phyloP scores from a whole-genome alignment of 1,140 invertebrate species.

The Camponotus pennsylvanicus region DNA sequence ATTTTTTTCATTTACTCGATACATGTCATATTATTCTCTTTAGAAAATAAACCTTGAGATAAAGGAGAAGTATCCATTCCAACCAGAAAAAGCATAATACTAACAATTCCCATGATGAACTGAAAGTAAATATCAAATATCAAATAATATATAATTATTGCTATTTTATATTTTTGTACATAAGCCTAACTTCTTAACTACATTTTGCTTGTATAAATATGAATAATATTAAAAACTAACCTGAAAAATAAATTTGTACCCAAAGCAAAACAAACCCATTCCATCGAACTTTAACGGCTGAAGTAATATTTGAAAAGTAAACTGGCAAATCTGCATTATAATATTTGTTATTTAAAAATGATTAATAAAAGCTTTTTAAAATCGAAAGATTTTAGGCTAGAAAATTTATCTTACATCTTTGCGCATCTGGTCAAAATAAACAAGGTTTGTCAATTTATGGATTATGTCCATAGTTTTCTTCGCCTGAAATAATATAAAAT shows the following conservation, averaged over 20 bases:
- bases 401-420: slow-evolving; percentile 19
- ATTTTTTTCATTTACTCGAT: not conserved
- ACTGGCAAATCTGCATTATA: slow-evolving; percentile 23
- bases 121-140: not conserved
- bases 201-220: not conserved
- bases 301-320: not conserved
- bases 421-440: not conserved
- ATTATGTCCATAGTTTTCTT: not conserved
- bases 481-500: not conserved
- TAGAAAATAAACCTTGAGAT: not conserved
- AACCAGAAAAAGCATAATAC: slow-evolving; percentile 7
- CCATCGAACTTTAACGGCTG: slow-evolving; percentile 16
- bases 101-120: not conserved
- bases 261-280: slow-evolving; percentile 27
- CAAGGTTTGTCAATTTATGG: slow-evolving; percentile 16
- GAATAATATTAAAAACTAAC: not conserved
- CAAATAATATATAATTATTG: not conserved
- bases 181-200: not conserved
- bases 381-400: too few relatives aligned
- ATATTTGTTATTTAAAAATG: not conserved
- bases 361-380: not conserved
- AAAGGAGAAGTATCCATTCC: not conserved
- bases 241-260: not conserved
- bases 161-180: not conserved
- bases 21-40: not conserved